Evolutionary conservation across 1,140 invertebrate genomes (phyloP).

Genomic region (Stegodyphus mimosarum): DNA sequence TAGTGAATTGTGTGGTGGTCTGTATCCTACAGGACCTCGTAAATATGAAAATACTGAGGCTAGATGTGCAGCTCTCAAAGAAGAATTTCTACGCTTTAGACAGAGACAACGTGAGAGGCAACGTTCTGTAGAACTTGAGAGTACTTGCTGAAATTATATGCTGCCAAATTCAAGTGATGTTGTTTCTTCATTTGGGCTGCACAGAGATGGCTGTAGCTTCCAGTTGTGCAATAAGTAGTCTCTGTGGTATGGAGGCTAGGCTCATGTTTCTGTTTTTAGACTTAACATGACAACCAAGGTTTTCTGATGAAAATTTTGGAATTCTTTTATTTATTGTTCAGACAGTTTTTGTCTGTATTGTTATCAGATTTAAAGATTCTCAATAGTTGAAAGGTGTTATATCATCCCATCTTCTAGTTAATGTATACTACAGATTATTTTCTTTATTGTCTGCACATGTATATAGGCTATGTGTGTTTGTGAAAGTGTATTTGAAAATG

Average conservation of each 20-base stretch:
- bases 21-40: slow-evolving; percentile 65
- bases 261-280: no score
- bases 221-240: slow-evolving; percentile 49
- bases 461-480: no score
- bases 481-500: no score
- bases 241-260: not conserved
- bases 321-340: not conserved
- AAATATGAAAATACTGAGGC: slow-evolving; percentile 80
- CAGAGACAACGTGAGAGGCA: slow-evolving; percentile 82
- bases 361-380: slow-evolving; percentile 30
- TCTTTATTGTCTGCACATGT: no score
- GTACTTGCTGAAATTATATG: slow-evolving; percentile 63
- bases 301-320: not conserved
- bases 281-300: no score
- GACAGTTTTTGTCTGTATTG: slow-evolving; percentile 1
- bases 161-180: slow-evolving; percentile 30
- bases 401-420: slow-evolving; percentile 32
- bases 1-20: slow-evolving; percentile 67
- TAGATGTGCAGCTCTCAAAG: slow-evolving; percentile 91
- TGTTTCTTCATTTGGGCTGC: slow-evolving; percentile 31
- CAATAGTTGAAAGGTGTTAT: slow-evolving; percentile 23
- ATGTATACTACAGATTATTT: no score
- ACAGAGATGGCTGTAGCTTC: slow-evolving; percentile 50
- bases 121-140: slow-evolving; percentile 64
- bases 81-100: slow-evolving; percentile 93